A percentile compares a stretch with the other conserved stretches of the same genome.
phyloP scores from a whole-genome alignment of 2,888 invertebrate genomes.

The Ypsolopha sequella region DNA sequence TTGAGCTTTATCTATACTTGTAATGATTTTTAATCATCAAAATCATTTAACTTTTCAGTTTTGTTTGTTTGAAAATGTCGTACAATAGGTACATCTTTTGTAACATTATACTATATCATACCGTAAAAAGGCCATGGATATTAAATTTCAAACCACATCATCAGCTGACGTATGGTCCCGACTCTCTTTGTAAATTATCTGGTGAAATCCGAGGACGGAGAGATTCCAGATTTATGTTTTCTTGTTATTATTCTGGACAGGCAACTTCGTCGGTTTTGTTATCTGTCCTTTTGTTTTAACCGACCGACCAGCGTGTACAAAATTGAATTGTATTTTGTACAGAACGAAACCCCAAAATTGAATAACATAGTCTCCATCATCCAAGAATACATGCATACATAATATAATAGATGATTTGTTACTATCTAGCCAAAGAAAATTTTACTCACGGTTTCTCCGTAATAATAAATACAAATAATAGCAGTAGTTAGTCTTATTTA shows the following conservation, averaged over 20 bases:
- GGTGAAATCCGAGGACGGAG: neutral
- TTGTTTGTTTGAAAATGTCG: neutral
- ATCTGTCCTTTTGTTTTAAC: no score
- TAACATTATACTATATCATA: no score
- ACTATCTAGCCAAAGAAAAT: neutral
- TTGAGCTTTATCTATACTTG: no score
- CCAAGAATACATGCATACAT: neutral
- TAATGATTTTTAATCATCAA: no score
- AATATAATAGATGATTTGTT: neutral
- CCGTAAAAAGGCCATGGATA: no score
- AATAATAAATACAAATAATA: no score
- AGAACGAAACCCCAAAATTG: neutral
- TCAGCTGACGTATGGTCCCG: slow-evolving; percentile 24
- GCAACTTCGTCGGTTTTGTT: no score
- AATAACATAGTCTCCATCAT: no score
- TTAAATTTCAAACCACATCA: neutral
- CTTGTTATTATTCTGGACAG: neutral
- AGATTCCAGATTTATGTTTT: neutral
- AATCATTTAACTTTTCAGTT: no score
- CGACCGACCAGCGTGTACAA: neutral
- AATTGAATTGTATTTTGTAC: neutral
- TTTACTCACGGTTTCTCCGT: no score
- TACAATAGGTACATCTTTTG: no score
- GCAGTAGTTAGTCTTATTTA: no score
- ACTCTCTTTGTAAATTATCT: slow-evolving; percentile 17